phyloP scores from a whole-genome alignment of 2,113 vertebrate species.

The Struthio camelus region DNA sequence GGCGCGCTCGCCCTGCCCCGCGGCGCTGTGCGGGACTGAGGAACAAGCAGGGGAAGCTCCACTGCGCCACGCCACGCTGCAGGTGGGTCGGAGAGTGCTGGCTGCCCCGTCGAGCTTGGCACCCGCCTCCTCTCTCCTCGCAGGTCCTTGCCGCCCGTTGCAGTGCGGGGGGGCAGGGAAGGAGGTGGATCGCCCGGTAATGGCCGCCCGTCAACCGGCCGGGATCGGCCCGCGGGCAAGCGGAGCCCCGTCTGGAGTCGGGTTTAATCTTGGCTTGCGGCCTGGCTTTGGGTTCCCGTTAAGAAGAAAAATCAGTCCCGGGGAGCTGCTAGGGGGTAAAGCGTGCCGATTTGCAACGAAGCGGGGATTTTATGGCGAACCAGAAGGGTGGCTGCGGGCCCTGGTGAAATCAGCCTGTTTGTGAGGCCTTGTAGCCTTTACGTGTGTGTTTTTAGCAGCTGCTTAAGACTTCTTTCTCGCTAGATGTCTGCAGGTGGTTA shows the following conservation, averaged over 20 bases:
- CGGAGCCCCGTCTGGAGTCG: fast-evolving
- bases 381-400: neutral
- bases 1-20: fast-evolving
- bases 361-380: fast-evolving
- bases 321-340: fast-evolving
- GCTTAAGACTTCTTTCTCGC: fast-evolving
- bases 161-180: neutral
- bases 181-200: too few relatives aligned
- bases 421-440: too few relatives aligned
- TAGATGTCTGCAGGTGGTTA: neutral
- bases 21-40: fast-evolving
- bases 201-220: neutral
- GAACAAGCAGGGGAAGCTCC: too few relatives aligned
- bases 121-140: too few relatives aligned
- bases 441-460: neutral
- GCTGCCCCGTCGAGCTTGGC: fast-evolving
- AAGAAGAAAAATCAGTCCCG: fast-evolving
- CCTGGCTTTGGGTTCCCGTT: neutral
- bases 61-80: fast-evolving
- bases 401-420: neutral
- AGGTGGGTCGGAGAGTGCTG: neutral
- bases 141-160: neutral
- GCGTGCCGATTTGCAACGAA: fast-evolving
- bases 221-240: too few relatives aligned
- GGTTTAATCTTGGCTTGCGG: neutral